Percentiles rank a stretch among this genome's conserved stretches.
Evolutionary conservation across 2,888 invertebrate genomes (phyloP).

Genomic region (Nomada fabriciana): DNA sequence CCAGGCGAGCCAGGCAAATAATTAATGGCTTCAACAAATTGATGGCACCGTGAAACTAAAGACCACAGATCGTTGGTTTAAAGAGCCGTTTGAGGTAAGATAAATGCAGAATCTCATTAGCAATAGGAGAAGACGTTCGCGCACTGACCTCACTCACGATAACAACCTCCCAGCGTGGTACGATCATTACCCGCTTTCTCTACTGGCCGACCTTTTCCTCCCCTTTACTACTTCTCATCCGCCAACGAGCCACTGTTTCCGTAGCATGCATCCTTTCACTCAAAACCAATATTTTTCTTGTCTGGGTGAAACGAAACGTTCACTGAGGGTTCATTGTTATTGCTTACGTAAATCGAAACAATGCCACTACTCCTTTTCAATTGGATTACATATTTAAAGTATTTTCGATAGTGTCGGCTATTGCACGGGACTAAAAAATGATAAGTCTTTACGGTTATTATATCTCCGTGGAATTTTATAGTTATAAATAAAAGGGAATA

Average conservation of each 20-base stretch:
- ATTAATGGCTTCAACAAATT: not conserved
- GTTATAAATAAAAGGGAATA: no score
- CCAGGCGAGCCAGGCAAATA: not conserved
- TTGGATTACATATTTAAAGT: not conserved
- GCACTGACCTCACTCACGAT: not conserved
- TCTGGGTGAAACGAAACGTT: not conserved
- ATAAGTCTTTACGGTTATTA: no score
- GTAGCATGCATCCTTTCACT: not conserved
- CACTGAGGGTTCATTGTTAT: no score
- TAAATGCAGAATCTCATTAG: constrained; percentile 24
- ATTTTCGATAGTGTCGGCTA: not conserved
- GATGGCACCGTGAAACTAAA: not conserved
- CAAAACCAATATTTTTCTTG: constrained; percentile 14
- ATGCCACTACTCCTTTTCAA: not conserved
- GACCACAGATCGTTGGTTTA: not conserved
- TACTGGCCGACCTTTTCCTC: constrained; percentile 28
- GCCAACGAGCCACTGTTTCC: constrained; percentile 4
- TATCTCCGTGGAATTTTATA: no score
- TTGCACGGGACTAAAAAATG: not conserved
- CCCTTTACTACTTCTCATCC: constrained; percentile 25
- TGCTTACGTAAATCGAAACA: not conserved
- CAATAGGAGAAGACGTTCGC: constrained; percentile 7
- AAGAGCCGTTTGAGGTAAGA: constrained; percentile 5
- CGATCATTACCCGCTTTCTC: constrained; percentile 30
- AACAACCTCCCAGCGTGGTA: constrained; percentile 24